Evolutionary conservation across 2,797 vertebrate species (phyloP), one percentile per base, ranked within the genome.

Genomic region (Platalea minor): DNA sequence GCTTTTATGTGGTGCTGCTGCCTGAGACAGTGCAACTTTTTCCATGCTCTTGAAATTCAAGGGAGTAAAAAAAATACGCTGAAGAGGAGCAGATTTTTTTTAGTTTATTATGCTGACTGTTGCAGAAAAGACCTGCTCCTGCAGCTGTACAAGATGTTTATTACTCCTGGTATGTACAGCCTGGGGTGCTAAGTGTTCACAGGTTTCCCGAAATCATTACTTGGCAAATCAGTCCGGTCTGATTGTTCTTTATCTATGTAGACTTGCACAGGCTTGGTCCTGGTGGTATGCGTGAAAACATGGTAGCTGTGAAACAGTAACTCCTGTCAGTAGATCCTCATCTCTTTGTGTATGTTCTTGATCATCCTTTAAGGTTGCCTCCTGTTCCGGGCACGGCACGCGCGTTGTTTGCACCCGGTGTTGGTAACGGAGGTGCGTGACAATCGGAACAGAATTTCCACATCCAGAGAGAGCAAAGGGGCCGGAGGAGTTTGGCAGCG

Each of bases 1-100:
- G 72, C 43, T 90, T 89, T 89, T 84, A 64, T 64, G 74, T 81
- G 76, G 57, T 82, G 81, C 61, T 75, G 3, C 70, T 85, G 84
- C 74, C 81, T 1, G 35, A 61, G 54, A 20, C 28, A 67, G 48
- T 45, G 74, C 46, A 85, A 53, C 10, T 35, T 91, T 28, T 94
- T 78, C 77, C 24, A 2, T 85, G 51, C 83, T 81, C 17, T 89
- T 78, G 54, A 77, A 82, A 60, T 69, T 79, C 56, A 73, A 88
- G 39, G 26, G 59, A 81, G 51, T 72, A n/a, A 78, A 88, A 37
- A 39, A 72, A 51, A 24, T 45, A 17, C 2, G 29, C 60, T 89
- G 69, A 67, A 74, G 65, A 94, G 19, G 37, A 84, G 29, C 35
- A 83, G 69, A 75, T 57, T 56, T 16, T 72, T 72, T 91, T 76